Evolutionary conservation across 1,140 invertebrate genomes (phyloP).

Genomic region (Trachelipus rathkii): DNA sequence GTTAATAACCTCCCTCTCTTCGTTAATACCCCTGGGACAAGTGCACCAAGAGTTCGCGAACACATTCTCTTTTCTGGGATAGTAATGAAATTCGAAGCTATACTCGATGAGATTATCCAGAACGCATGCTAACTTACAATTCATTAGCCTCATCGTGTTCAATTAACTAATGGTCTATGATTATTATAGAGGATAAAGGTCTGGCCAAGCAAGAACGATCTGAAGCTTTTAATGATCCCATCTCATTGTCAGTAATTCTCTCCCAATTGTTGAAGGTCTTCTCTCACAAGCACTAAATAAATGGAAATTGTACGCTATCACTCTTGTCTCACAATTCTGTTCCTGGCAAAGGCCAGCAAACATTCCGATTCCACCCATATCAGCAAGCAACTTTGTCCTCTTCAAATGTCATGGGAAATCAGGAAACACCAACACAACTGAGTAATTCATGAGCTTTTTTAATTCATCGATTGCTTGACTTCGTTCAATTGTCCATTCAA

Average conservation of each 20-base stretch:
- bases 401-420: not conserved
- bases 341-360: not conserved
- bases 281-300: slow-evolving; percentile 1
- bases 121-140: not conserved
- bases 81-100: not conserved
- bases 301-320: not conserved
- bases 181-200: slow-evolving; percentile 3
- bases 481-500: not conserved
- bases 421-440: not conserved
- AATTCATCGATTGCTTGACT: not conserved
- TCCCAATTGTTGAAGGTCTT: slow-evolving; percentile 3
- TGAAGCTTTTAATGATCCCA: slow-evolving; percentile 9
- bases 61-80: not conserved
- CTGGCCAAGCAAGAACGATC: not conserved
- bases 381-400: not conserved
- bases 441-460: not conserved
- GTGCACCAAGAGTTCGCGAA: not conserved
- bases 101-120: not conserved
- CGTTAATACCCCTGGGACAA: too few species aligned
- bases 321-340: not conserved
- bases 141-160: not conserved
- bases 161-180: slow-evolving; percentile 8
- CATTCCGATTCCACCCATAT: not conserved
- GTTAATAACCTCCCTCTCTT: too few species aligned
- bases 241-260: not conserved